Evolutionary conservation across 2,888 invertebrate species (phyloP), one percentile per base, ranked within the genome.

Genomic region (Altica lythri): DNA sequence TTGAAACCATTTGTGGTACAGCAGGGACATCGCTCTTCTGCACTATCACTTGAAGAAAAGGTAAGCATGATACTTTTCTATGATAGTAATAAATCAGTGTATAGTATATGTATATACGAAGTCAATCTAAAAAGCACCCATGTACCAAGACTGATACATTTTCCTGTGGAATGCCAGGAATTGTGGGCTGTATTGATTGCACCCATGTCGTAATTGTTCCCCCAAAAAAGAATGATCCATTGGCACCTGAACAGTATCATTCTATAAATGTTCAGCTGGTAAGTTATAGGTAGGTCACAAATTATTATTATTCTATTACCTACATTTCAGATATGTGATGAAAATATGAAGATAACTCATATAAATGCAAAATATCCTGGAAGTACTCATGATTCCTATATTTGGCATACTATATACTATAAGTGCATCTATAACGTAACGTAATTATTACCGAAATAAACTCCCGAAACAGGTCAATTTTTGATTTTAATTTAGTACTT

Each of bases 131-230:
- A n/a, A n/a, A n/a, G n/a, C n/a, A n/a, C 10, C 30, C 13, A 30
- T 30, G 30, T 30, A 30, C 12, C 30, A n/a, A n/a, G n/a, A n/a
- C n/a, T n/a, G n/a, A n/a, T n/a, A n/a, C n/a, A n/a, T n/a, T n/a
- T n/a, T n/a, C n/a, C n/a, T 49, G 13, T 49, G 32, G 29, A 1
- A 56, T 65, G 19, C 59, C 57, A 17, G 60, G 59, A 25, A 56
- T 60, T 30, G 55, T 66, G 14, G 65, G 68, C 4, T 61, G 60
- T 19, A 42, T 69, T 16, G 48, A 53, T 53, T 65, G 65, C 27
- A 68, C 67, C 5, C 66, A 68, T 55, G 61, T 68, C 4, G 66
- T 65, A 9, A 67, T 67, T 38, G 40, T 64, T 34, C 51, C 62
- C 17, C 66, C 63, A 14, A 51, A 49, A 18, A 50, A 59, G 19